phyloP scores from a whole-genome alignment of 2,888 invertebrate species.

The Pilophorus perplexus region DNA sequence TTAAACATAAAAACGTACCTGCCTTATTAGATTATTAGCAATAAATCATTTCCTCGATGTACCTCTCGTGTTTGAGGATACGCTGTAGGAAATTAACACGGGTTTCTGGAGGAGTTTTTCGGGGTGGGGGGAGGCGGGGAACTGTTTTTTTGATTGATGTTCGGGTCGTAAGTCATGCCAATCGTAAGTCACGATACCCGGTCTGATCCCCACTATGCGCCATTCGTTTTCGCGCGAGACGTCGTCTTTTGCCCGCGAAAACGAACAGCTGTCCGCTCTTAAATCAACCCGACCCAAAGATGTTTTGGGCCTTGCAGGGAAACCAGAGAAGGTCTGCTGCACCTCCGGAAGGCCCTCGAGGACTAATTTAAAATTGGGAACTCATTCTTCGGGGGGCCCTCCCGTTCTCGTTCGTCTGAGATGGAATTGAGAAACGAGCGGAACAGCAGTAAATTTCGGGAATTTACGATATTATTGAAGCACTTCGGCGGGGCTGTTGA shows the following conservation, averaged over 20 bases:
- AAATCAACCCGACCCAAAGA: conserved; percentile 6
- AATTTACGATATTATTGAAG: too few relatives aligned
- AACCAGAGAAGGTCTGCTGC: not conserved
- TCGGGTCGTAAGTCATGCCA: conserved; percentile 22
- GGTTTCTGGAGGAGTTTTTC: too few relatives aligned
- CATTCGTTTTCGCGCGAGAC: conserved; percentile 10
- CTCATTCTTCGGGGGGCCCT: too few relatives aligned
- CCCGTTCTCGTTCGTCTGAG: too few relatives aligned
- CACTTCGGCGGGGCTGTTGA: too few relatives aligned
- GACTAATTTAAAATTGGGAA: conserved; percentile 28
- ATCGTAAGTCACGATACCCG: conserved; percentile 28
- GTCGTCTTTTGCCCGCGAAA: conserved; percentile 1
- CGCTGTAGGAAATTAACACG: conserved; percentile 21
- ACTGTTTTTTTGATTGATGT: conserved; percentile 25
- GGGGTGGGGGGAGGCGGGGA: too few relatives aligned
- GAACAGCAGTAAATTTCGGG: too few relatives aligned
- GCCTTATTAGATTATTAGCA: conserved; percentile 9
- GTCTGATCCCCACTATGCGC: not conserved
- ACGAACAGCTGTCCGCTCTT: conserved; percentile 19
- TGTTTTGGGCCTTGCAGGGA: too few relatives aligned
- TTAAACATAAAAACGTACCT: not conserved
- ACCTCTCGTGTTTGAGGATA: too few relatives aligned
- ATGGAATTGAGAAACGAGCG: too few relatives aligned
- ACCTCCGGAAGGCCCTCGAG: conserved; percentile 12
- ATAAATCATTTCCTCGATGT: conserved; percentile 22